Evolutionary conservation across 2,113 vertebrate species (phyloP).

Genomic region (Pavo muticus): DNA sequence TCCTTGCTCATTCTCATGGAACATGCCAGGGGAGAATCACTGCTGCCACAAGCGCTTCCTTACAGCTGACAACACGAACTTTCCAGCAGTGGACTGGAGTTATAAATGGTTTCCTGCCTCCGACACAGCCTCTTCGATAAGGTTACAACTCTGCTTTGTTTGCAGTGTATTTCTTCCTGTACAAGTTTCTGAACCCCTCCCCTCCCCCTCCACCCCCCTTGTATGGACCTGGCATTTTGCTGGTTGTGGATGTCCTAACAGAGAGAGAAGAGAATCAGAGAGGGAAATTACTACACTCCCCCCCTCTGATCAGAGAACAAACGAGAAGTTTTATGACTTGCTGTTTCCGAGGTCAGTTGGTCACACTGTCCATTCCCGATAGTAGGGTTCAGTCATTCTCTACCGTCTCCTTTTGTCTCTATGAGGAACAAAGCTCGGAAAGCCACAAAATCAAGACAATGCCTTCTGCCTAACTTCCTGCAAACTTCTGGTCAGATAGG

Average conservation of each 20-base stretch:
- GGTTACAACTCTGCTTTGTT: slow-evolving; percentile 34
- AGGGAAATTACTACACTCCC: slow-evolving; percentile 39
- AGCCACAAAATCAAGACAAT: background rate
- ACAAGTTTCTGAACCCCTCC: background rate
- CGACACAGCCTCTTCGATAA: background rate
- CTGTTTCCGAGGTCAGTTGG: background rate
- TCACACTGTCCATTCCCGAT: background rate
- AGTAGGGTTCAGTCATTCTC: background rate
- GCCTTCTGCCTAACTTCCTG: background rate
- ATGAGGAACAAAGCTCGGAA: background rate
- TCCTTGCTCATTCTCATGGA: background rate
- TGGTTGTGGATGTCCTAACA: background rate
- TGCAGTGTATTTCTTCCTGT: slow-evolving; percentile 43
- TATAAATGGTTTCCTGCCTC: slow-evolving; percentile 27
- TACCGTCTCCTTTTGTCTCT: background rate
- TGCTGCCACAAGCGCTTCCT: background rate
- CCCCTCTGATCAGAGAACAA: background rate
- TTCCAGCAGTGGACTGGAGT: slow-evolving; percentile 9
- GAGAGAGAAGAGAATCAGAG: background rate
- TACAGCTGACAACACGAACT: background rate
- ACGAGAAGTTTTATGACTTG: background rate
- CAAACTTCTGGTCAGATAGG: background rate
- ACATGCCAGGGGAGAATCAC: rapidly evolving
- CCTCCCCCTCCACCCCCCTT: background rate
- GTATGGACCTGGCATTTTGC: background rate